Evolutionary conservation across 2,888 invertebrate genomes (phyloP).

Genomic region (Scaptomyza reducta): DNA sequence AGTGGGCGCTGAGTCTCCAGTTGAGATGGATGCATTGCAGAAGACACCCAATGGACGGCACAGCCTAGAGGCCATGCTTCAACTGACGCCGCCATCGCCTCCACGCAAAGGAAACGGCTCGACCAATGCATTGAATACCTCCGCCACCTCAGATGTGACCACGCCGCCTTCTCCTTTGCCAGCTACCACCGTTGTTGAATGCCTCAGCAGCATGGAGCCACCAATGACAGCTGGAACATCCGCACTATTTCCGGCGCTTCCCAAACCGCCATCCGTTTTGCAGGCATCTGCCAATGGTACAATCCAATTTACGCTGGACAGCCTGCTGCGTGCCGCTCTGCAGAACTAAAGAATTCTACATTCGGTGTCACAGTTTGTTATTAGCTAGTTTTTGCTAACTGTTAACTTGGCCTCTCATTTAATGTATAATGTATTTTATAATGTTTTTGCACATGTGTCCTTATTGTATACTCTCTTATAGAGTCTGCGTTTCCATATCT

Average conservation of each 20-base stretch:
- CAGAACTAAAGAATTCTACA: constrained; percentile 57
- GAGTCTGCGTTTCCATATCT: constrained; percentile 36
- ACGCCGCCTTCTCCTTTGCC: constrained; percentile 24
- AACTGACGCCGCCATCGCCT: constrained; percentile 52
- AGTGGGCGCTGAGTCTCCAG: constrained; percentile 2
- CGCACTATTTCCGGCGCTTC: constrained; percentile 58
- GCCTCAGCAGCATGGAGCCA: constrained; percentile 56
- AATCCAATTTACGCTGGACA: constrained; percentile 69
- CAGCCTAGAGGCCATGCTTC: constrained; percentile 30
- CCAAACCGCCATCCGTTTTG: constrained; percentile 68
- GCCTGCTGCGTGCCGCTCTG: constrained; percentile 70
- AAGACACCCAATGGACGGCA: constrained; percentile 65
- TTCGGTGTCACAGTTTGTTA: constrained; percentile 22
- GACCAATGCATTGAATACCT: constrained; percentile 23
- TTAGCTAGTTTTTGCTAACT: constrained; percentile 13
- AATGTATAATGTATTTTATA: constrained; percentile 36
- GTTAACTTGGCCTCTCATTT: constrained; percentile 30
- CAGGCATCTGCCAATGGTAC: constrained; percentile 68
- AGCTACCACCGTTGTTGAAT: constrained; percentile 42
- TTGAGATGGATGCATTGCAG: constrained; percentile 19
- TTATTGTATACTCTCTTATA: constrained; percentile 42
- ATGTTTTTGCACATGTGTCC: constrained; percentile 65
- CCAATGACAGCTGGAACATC: constrained; percentile 43
- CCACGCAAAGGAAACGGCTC: constrained; percentile 48
- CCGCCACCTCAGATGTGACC: constrained; percentile 30